These are phyloP conservation scores for Conops quadrifasciatus DNA, from an alignment of 2,888 invertebrate genomes.

Conservation along the genomic window DNA sequence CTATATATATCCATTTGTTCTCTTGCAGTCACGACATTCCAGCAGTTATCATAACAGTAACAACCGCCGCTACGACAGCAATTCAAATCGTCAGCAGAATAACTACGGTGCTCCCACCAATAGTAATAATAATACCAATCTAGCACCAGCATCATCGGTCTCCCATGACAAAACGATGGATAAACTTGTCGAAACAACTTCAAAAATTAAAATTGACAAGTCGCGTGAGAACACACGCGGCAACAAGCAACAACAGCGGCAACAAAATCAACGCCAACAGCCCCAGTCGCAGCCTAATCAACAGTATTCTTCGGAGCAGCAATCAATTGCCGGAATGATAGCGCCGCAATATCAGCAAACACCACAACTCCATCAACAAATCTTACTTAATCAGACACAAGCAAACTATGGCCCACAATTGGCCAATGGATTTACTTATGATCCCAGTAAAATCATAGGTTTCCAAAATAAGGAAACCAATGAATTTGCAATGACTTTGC, in stretches of 20 bases:
- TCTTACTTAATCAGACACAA: slow-evolving; percentile 12
- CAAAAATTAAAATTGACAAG: slow-evolving; percentile 54
- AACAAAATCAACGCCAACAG: slow-evolving; percentile 55
- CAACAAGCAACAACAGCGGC: slow-evolving; percentile 32
- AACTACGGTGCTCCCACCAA: slow-evolving; percentile 29
- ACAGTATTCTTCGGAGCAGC: slow-evolving; percentile 56
- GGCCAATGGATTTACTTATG: slow-evolving; percentile 61
- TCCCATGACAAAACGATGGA: slow-evolving; percentile 45
- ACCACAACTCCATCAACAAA: slow-evolving; percentile 30
- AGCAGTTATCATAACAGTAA: slow-evolving; percentile 5
- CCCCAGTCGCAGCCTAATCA: slow-evolving; percentile 43
- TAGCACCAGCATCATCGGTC: slow-evolving; percentile 44
- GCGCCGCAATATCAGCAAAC: slow-evolving; percentile 36
- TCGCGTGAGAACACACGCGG: slow-evolving; percentile 37
- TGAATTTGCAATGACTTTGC: slow-evolving; percentile 63
- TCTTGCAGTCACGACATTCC: slow-evolving; percentile 31
- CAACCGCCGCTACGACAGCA: slow-evolving; percentile 12
- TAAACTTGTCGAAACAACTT: slow-evolving; percentile 52
- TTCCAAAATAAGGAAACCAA: slow-evolving; percentile 65
- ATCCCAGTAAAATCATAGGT: slow-evolving; percentile 65
- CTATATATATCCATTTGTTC: not conserved
- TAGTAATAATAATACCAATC: slow-evolving; percentile 33
- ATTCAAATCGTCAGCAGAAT: slow-evolving; percentile 33
- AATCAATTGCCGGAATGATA: slow-evolving; percentile 32
- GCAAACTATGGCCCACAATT: slow-evolving; percentile 45